Evolutionary conservation across 2,113 vertebrate species (phyloP).

Genomic region (Aegotheles bennettii): DNA sequence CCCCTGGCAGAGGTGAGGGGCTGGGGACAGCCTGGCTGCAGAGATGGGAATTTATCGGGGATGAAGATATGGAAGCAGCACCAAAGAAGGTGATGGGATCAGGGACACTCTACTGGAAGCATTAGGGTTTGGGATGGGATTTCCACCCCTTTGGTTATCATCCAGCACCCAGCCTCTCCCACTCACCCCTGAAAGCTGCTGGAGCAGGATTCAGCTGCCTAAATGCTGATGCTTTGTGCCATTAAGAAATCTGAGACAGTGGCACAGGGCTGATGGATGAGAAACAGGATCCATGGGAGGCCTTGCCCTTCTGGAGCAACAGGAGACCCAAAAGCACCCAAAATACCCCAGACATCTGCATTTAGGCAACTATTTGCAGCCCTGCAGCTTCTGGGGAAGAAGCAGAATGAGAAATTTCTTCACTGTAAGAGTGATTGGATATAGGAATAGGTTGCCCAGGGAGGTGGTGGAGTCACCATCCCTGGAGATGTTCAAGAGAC

Average conservation of each 20-base stretch:
- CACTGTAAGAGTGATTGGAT: too few relatives aligned
- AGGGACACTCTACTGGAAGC: not conserved
- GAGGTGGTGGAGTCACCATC: too few relatives aligned
- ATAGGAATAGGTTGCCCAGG: too few relatives aligned
- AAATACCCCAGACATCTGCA: not conserved
- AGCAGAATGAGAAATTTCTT: not conserved
- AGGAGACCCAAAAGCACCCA: not conserved
- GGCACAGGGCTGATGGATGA: not conserved
- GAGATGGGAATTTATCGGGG: not conserved
- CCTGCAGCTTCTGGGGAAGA: not conserved
- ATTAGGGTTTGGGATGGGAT: not conserved
- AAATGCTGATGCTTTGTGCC: not conserved
- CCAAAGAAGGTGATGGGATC: not conserved
- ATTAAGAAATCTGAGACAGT: not conserved
- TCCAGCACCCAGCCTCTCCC: not conserved
- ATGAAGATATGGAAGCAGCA: not conserved
- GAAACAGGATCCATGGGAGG: not conserved
- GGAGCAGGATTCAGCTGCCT: not conserved
- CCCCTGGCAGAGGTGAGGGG: not conserved
- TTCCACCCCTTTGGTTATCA: not conserved
- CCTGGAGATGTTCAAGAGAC: too few relatives aligned
- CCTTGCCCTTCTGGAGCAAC: not conserved
- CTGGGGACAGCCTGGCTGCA: not conserved
- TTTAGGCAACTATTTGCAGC: not conserved
- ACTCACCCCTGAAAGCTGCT: not conserved